Percentiles rank a stretch among this genome's conserved stretches.
phyloP scores from a whole-genome alignment of 2,797 vertebrate species.

The Cyprinella venusta region DNA sequence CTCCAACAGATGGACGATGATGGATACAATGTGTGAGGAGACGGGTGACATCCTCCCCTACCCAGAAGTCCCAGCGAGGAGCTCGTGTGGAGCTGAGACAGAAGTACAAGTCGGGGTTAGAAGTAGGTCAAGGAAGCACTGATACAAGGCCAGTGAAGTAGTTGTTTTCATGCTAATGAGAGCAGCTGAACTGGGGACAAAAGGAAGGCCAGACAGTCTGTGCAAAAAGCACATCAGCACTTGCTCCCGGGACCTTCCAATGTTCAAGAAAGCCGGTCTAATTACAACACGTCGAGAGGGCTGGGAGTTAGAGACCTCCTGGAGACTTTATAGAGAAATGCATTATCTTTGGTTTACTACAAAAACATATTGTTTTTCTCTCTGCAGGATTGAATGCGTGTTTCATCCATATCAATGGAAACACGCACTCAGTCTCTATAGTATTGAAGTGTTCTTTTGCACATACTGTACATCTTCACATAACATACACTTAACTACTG shows the following conservation, averaged over 20 bases:
- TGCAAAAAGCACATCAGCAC: conserved; percentile 26
- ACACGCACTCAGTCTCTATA: not conserved
- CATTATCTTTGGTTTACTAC: conserved; percentile 26
- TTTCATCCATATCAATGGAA: not conserved
- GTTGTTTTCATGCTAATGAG: conserved; percentile 45
- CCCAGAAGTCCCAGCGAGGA: conserved; percentile 27
- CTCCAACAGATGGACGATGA: conserved; percentile 35
- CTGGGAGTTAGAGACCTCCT: conserved; percentile 35
- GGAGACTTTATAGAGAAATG: not conserved
- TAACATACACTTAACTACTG: too few species aligned
- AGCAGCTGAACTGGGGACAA: conserved; percentile 29
- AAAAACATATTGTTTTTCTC: not conserved
- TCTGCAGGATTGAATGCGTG: not conserved
- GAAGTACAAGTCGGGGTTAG: conserved; percentile 31
- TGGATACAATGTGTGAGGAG: conserved; percentile 41
- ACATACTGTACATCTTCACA: too few species aligned
- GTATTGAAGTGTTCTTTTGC: not conserved
- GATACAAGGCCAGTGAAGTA: conserved; percentile 24
- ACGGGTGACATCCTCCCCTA: conserved; percentile 25
- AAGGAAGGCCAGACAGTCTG: conserved; percentile 21
- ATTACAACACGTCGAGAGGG: conserved; percentile 47
- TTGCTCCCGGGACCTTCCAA: conserved; percentile 11
- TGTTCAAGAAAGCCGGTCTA: conserved; percentile 31
- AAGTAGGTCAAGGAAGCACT: conserved; percentile 36
- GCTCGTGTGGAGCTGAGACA: conserved; percentile 1